A percentile compares a stretch with the other conserved stretches of the same genome.
phyloP scores from a whole-genome alignment of 1,140 invertebrate genomes.

The Polypedilum vanderplanki region DNA sequence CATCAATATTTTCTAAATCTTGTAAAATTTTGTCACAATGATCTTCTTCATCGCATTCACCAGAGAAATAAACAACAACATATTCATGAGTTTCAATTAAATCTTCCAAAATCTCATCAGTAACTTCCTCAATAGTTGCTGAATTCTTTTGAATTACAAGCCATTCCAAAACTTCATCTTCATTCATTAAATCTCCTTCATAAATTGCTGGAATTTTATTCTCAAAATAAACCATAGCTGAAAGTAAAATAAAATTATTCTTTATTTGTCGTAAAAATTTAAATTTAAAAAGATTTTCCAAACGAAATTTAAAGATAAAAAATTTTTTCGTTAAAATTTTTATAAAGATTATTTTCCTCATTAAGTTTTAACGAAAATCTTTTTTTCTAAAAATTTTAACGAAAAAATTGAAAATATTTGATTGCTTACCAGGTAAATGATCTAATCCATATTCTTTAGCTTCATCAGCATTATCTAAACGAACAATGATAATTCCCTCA shows the following conservation, averaged over 20 bases:
- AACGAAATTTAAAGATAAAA: too few relatives aligned
- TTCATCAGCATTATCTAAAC: conserved; percentile 79
- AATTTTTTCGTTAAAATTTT: too few relatives aligned
- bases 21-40: conserved; percentile 76
- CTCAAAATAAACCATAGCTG: conserved; percentile 80
- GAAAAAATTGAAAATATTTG: too few relatives aligned
- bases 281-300: too few relatives aligned
- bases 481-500: conserved; percentile 81
- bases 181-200: conserved; percentile 84
- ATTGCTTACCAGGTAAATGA: conserved; percentile 58
- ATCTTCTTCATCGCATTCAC: conserved; percentile 78
- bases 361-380: too few relatives aligned
- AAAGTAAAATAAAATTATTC: too few relatives aligned
- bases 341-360: too few relatives aligned
- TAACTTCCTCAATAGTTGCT: conserved; percentile 91
- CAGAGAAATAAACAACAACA: conserved; percentile 89
- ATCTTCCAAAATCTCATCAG: conserved; percentile 80
- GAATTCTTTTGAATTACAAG: conserved; percentile 82
- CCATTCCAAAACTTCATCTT: conserved; percentile 87
- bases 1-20: conserved; percentile 87
- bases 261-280: too few relatives aligned
- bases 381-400: too few relatives aligned
- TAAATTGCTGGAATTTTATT: conserved; percentile 86
- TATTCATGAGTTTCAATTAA: conserved; percentile 88
- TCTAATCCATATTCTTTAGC: conserved; percentile 88